phyloP scores from a whole-genome alignment of 1,140 invertebrate genomes.

The Heliconius hewitsoni region DNA sequence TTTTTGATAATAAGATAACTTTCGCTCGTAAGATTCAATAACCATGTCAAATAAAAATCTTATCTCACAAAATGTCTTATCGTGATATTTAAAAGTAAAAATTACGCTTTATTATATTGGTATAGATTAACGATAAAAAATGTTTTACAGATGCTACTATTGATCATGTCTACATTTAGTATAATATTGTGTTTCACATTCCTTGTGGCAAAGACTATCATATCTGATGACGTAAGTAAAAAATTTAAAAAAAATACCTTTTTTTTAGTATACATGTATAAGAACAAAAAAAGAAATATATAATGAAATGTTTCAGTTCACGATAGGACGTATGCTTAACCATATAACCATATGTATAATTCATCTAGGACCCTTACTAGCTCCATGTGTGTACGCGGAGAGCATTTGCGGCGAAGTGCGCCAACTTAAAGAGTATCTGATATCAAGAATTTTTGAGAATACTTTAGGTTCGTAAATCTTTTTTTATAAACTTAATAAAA shows the following conservation, averaged over 20 bases:
- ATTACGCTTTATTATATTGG: too few species aligned
- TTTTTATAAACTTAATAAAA: not conserved
- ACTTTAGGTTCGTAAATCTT: slow-evolving; percentile 51
- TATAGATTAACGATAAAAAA: not conserved
- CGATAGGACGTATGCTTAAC: slow-evolving; percentile 24
- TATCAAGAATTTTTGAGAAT: slow-evolving; percentile 61
- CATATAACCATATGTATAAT: slow-evolving; percentile 36
- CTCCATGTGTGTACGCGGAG: slow-evolving; percentile 54
- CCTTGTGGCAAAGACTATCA: slow-evolving; percentile 42
- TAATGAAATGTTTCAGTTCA: slow-evolving; percentile 40
- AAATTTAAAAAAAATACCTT: not conserved
- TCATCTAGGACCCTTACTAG: slow-evolving; percentile 51
- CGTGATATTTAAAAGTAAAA: too few species aligned
- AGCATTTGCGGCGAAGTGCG: slow-evolving; percentile 55
- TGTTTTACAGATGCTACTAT: slow-evolving; percentile 54
- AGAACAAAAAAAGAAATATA: not conserved
- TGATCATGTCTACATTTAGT: slow-evolving; percentile 49
- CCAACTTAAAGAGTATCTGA: slow-evolving; percentile 51
- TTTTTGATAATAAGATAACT: too few species aligned
- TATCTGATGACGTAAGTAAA: slow-evolving; percentile 49
- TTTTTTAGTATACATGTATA: not conserved
- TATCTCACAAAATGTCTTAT: too few species aligned
- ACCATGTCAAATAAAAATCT: too few species aligned
- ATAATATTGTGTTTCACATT: slow-evolving; percentile 44
- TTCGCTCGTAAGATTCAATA: too few species aligned